Evolutionary conservation across 2,888 invertebrate species (phyloP), one percentile per base, ranked within the genome.

Genomic region (Agonopterix alstromeriana): DNA sequence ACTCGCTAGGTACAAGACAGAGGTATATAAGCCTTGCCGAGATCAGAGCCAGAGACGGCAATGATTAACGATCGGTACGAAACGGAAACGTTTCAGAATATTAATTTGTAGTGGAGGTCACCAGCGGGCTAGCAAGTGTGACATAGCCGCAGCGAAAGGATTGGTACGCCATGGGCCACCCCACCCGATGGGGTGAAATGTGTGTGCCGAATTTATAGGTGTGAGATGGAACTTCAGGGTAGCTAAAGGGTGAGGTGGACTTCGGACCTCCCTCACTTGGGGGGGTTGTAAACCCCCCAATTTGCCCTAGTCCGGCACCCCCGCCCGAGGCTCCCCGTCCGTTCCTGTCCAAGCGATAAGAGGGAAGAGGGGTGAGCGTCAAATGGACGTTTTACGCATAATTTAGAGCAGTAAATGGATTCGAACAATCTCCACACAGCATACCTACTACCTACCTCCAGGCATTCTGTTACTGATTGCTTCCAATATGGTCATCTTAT

Each of bases 321-420:
- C 87, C 85, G 84, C 84, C 84, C 78, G 77, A 70, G 81, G 82
- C 83, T 72, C 83, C 78, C 77, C 82, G 67, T 65, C 67, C 69
- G 82, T 77, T 82, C 74, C 87, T 87, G 87, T 86, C 87, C 87
- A 86, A 84, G 85, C 87, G 86, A 87, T 87, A 87, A 87, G 87
- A 87, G 86, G 82, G 81, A 80, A 86, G 86, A 86, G 86, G 85
- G 82, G 86, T 75, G 85, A 78, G 79, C 85, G 85, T 85, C 88
- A 88, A 89, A 88, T 88, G 88, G 89, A 89, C 89, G 89, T 89
- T 89, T 89, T 89, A 89, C 89, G 89, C 89, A 89, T 89, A 89
- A 89, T 89, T 89, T 89, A 89, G 87, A 87, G 82, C 85, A 86
- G 86, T 86, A 89, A 89, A 89, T 89, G 89, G 89, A 86, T 89